These are phyloP conservation scores for Lasius platythorax DNA, from an alignment of 2,888 invertebrate species.

Conservation along the genomic window DNA sequence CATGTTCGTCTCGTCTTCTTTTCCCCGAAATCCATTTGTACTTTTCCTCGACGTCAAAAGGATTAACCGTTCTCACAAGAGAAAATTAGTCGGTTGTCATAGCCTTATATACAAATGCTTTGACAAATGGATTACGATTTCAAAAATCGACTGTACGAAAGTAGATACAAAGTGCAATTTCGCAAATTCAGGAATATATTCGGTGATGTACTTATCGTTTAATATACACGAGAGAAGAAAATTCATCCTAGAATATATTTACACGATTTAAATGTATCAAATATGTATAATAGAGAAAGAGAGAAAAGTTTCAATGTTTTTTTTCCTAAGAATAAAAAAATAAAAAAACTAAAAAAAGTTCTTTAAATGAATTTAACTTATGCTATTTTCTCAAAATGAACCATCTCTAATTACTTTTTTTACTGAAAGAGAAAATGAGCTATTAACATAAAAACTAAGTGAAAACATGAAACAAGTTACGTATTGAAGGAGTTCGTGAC, in stretches of 20 bases:
- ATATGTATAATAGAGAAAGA: not conserved
- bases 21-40: slow-evolving; percentile 65
- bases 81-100: not conserved
- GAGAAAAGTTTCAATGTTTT: not conserved
- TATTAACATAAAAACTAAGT: not conserved
- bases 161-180: not conserved
- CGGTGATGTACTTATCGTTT: not conserved
- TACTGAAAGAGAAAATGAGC: not conserved
- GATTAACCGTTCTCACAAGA: slow-evolving; percentile 69
- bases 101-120: not conserved
- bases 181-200: not conserved
- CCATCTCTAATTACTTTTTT: not conserved
- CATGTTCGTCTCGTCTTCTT: slow-evolving; percentile 54
- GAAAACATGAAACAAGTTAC: not conserved
- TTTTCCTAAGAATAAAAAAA: not conserved
- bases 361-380: not conserved
- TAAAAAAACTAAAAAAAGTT: not conserved
- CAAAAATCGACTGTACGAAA: not conserved
- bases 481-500: not conserved
- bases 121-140: not conserved
- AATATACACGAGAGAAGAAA: too few relatives aligned
- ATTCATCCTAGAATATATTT: not conserved
- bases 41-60: slow-evolving; percentile 66
- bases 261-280: not conserved
- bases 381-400: too few relatives aligned